phyloP scores from a whole-genome alignment of 2,888 invertebrate genomes.

The Tinea pellionella region DNA sequence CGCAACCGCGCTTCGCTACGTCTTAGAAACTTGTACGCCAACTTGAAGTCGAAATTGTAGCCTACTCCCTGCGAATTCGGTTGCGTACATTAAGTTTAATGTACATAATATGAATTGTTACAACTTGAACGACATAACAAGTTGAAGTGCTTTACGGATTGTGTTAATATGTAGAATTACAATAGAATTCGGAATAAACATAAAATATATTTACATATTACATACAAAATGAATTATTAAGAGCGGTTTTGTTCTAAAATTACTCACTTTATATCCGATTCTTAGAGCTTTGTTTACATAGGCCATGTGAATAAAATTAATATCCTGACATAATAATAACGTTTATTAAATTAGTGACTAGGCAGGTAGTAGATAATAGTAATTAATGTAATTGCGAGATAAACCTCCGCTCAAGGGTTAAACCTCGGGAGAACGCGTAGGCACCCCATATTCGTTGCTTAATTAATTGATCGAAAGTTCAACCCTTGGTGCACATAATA shows the following conservation, averaged over 20 bases:
- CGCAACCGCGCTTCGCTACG: conserved; percentile 80
- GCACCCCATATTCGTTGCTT: conserved; percentile 42
- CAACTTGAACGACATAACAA: neutral
- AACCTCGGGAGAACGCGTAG: conserved; percentile 41
- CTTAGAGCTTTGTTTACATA: neutral
- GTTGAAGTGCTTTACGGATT: neutral
- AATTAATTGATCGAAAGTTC: conserved; percentile 69
- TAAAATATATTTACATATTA: no score
- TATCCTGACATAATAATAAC: neutral
- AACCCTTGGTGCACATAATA: conserved; percentile 60
- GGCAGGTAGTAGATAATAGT: conserved; percentile 31
- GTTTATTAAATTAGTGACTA: neutral
- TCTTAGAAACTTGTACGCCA: conserved; percentile 85
- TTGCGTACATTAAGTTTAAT: neutral
- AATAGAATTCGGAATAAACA: neutral
- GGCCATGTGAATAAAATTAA: neutral
- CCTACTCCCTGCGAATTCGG: conserved; percentile 72
- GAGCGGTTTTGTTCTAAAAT: no score
- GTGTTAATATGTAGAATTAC: neutral
- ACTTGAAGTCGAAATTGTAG: conserved; percentile 85
- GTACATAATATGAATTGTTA: conserved; percentile 1
- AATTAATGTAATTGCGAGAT: conserved; percentile 43
- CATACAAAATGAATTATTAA: no score
- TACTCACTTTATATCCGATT: no score
- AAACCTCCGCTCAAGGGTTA: conserved; percentile 31